A percentile compares a stretch with the other conserved stretches of the same genome.
These are phyloP conservation scores for Mastigias papua DNA, from an alignment of 30 jellyfish, hydroid and myxozoan species.

Conservation along the genomic window DNA sequence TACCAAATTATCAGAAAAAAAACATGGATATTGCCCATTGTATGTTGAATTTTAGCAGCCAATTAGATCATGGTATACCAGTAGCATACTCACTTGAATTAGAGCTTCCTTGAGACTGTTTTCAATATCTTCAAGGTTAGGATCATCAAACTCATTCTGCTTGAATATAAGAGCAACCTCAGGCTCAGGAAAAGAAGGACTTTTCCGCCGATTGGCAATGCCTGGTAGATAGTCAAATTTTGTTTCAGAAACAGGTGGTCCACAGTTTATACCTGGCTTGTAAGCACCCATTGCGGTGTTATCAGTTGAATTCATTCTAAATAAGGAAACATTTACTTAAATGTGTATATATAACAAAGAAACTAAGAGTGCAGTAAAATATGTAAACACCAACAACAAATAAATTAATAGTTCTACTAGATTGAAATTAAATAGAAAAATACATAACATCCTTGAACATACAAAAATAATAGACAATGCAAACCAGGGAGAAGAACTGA, in stretches of 20 bases:
- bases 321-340: background rate
- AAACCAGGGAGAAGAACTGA: too few relatives aligned
- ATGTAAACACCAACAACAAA: too few relatives aligned
- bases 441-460: too few relatives aligned
- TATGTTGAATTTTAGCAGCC: too few relatives aligned
- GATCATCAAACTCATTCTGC: slow-evolving; percentile 89
- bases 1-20: too few relatives aligned
- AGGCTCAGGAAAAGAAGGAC: slow-evolving; percentile 90
- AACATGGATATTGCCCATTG: too few relatives aligned
- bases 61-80: too few relatives aligned
- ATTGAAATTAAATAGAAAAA: too few relatives aligned
- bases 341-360: too few relatives aligned
- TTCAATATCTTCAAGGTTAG: slow-evolving; percentile 81
- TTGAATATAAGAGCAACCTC: slow-evolving; percentile 89
- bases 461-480: too few relatives aligned
- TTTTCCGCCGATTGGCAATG: slow-evolving; percentile 70
- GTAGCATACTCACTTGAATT: slow-evolving; percentile 70
- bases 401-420: too few relatives aligned
- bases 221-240: slow-evolving; percentile 90
- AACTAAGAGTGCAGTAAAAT: too few relatives aligned
- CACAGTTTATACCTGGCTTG: slow-evolving; percentile 80
- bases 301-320: slow-evolving; percentile 33
- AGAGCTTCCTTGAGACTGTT: slow-evolving; percentile 79
- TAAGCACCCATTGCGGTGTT: slow-evolving; percentile 64
- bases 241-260: slow-evolving; percentile 81